Base-by-base conservation (phyloP, 2,113 vertebrate genomes). In the Prunella himalayana region DNA sequence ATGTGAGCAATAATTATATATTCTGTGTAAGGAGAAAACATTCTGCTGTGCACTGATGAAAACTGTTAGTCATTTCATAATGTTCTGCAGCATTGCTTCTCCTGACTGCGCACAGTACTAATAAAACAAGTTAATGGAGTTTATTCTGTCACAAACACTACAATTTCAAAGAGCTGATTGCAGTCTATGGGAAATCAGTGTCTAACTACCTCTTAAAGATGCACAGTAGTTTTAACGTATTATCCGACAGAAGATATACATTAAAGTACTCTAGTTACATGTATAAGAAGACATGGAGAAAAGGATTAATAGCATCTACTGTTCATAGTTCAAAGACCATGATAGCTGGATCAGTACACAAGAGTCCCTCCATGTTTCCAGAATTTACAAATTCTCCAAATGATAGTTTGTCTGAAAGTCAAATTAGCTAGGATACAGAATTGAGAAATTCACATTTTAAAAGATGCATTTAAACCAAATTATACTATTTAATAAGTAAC, bases 51-150 rank as follows among this genome's bases (percentile, higher is more conserved):
- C 94, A 92, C 76, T 89, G 96, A 97, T 96, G 97, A 96, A 97
- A 85, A 89, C 96, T 97, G 95, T 97, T 98, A 97, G 96, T 97
- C 95, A 97, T 98, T 98, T 97, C 97, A 97, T 98, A 97, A 94
- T 94, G 95, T 97, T 96, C 79, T 95, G 96, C 97, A 95, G 97
- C 97, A 94, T 63, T 97, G 97, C 97, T 98, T 92, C 96, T 97
- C 95, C 98, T 98, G 97, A 95, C 95, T 98, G 96, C 57, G 6
- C 95, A 96, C 95, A 97, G 95, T 88, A 92, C 94, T 98, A 98
- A 98, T 98, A 98, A 98, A 97, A 98, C 96, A 97, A 98, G 97
- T 97, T 98, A 98, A 98, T 98, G 97, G 97, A 97, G 96, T 98
- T 98, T 98, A 97, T 98, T 98, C 97, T 98, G 97, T 97, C 97